A percentile compares a stretch with the other conserved stretches of the same genome.
Evolutionary conservation across 92 coral and sea anemone species (phyloP).

Genomic region (Zoanthus sociatus): DNA sequence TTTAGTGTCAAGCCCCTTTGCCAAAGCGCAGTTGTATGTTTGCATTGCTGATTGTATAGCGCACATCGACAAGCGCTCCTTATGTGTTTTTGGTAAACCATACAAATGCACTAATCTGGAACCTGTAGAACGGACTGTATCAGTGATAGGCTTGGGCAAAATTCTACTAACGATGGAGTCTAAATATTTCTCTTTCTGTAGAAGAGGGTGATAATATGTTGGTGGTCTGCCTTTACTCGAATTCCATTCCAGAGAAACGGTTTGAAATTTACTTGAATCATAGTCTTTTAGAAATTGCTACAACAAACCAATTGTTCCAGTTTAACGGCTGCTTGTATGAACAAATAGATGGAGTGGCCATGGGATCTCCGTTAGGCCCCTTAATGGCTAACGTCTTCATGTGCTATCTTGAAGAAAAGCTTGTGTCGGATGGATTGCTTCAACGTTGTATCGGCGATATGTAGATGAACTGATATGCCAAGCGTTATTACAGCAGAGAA

Average conservation of each 20-base stretch:
- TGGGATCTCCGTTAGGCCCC: too few relatives aligned
- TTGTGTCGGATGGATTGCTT: too few relatives aligned
- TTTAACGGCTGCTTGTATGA: too few relatives aligned
- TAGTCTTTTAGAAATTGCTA: too few relatives aligned
- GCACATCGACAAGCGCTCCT: background rate
- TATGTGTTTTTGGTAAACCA: background rate
- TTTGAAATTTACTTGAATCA: background rate
- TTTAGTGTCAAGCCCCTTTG: background rate
- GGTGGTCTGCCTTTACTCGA: background rate
- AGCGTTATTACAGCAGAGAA: too few relatives aligned
- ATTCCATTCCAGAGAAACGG: background rate
- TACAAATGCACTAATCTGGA: background rate
- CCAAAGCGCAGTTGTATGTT: background rate
- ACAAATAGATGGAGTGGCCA: too few relatives aligned
- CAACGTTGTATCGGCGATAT: too few relatives aligned
- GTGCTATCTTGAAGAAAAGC: too few relatives aligned
- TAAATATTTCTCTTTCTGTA: background rate
- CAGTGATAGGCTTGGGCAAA: background rate
- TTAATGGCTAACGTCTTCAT: too few relatives aligned
- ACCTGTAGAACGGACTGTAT: background rate
- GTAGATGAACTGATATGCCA: too few relatives aligned
- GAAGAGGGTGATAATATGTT: background rate
- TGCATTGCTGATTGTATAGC: background rate
- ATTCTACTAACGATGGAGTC: background rate
- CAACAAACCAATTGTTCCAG: too few relatives aligned